These are phyloP conservation scores for Halyomorpha halys DNA, from an alignment of 1,140 invertebrate genomes.

Conservation along the genomic window DNA sequence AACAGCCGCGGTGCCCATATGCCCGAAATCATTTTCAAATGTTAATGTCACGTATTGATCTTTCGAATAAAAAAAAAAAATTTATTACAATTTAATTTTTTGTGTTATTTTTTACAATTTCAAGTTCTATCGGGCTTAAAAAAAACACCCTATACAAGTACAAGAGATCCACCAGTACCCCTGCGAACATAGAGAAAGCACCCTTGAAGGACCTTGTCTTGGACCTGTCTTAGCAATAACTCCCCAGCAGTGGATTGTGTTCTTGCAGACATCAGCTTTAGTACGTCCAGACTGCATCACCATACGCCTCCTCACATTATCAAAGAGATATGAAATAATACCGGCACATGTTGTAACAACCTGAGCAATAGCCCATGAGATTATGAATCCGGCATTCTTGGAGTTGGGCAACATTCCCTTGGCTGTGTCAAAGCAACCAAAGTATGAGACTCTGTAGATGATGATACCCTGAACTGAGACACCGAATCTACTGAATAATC, in stretches of 20 bases:
- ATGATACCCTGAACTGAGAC: conserved; percentile 85
- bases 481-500: conserved; percentile 80
- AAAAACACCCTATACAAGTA: too few species aligned
- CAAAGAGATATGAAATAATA: conserved; percentile 78
- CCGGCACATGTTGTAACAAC: conserved; percentile 62
- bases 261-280: conserved; percentile 58
- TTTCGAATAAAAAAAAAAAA: too few species aligned
- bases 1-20: too few species aligned
- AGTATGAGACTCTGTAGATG: conserved; percentile 81
- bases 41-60: too few species aligned
- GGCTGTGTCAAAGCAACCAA: conserved; percentile 86
- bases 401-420: conserved; percentile 78
- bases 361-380: conserved; percentile 41
- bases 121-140: too few species aligned
- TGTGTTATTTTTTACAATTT: too few species aligned
- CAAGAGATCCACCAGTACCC: conserved; percentile 67
- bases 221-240: conserved; percentile 53
- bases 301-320: conserved; percentile 81
- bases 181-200: conserved; percentile 65
- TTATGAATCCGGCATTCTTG: conserved; percentile 70
- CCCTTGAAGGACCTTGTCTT: conserved; percentile 79
- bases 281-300: conserved; percentile 75
- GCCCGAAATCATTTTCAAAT: too few species aligned
- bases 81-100: too few species aligned
- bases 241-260: conserved; percentile 58